These are phyloP conservation scores for Lanistes nyassanus DNA, from an alignment of 1,140 invertebrate genomes.

Conservation along the genomic window DNA sequence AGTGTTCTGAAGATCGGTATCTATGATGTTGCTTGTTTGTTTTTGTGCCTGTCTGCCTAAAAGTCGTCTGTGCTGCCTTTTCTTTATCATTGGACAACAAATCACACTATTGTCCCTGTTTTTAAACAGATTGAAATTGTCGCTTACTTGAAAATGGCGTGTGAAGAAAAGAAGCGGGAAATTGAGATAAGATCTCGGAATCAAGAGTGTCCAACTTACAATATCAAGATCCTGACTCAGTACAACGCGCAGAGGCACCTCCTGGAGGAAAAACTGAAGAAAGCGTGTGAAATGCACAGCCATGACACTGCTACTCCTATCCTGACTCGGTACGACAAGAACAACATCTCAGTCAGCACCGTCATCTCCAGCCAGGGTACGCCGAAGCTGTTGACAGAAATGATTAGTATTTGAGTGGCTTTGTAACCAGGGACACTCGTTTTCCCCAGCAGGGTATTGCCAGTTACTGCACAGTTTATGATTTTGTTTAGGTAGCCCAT, in stretches of 20 bases:
- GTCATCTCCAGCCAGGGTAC: conserved; percentile 48
- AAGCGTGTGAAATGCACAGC: neutral
- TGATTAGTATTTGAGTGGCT: too few species aligned
- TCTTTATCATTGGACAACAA: too few species aligned
- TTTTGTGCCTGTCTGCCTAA: too few species aligned
- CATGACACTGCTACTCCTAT: neutral
- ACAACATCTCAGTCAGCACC: conserved; percentile 39
- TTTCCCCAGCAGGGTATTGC: too few species aligned
- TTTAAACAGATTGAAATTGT: conserved; percentile 34
- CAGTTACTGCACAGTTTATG: too few species aligned
- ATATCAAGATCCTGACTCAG: conserved; percentile 41
- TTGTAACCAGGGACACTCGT: too few species aligned
- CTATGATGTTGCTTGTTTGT: too few species aligned
- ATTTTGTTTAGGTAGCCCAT: too few species aligned
- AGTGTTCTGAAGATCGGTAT: too few species aligned
- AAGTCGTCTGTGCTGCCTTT: too few species aligned
- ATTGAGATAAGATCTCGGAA: conserved; percentile 13
- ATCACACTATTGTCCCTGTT: conserved; percentile 1
- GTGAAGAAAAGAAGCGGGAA: too few species aligned
- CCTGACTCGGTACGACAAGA: neutral
- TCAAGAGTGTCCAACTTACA: conserved; percentile 22
- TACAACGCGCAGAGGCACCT: conserved; percentile 39
- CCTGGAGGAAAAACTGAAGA: conserved; percentile 26
- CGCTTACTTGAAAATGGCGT: conserved; percentile 27
- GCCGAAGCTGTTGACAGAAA: too few species aligned